Base-by-base conservation (phyloP, 2,113 vertebrate genomes). In the Zosterops pallidus region DNA sequence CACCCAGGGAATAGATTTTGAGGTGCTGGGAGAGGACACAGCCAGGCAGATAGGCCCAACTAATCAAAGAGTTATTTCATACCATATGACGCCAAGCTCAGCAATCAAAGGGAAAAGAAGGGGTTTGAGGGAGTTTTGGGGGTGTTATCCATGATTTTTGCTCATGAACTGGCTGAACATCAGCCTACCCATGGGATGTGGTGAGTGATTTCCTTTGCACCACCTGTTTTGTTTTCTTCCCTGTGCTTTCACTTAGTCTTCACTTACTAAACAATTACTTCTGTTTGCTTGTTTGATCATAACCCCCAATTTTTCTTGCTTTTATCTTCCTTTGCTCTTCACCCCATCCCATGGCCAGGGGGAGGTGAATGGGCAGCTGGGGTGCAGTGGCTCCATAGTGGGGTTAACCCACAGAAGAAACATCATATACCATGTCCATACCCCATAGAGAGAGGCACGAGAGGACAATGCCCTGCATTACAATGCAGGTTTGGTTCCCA, bases 111-210 rank as follows among this genome's bases (percentile, higher is more conserved):
- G 47, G 44, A 33, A 72, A 60, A 89, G 20, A 64, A 18, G 2
- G 28, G 8, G 0, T 3, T 24, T 81, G 35, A 79, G 35, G 86
- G 35, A 57, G 5, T 50, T 86, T 89, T 65, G 31, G 23, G 5
- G 33, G 16, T 1, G 1, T 33, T 76, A 49, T 11, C 22, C n/a
- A 35, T 23, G 7, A 25, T 5, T 95, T 80, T 91, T 46, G 5
- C 33, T 83, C 31, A 55, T 71, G 11, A 60, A 17, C 29, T 47
- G 59, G 29, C 33, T 53, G 47, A n/a, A 44, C 39, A 76, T 80
- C 2, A 3, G 26, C 35, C 11, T 52, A 2, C 16, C 29, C 5
- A 7, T 0, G 1, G 9, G 17, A 63, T 26, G 18, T 6, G 11
- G n/a, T 18, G 67, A 42, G 24, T 12, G 49, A 68, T 21, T 84